A percentile compares a stretch with the other conserved stretches of the same genome.
These are phyloP conservation scores for Callocephalon fimbriatum DNA, from an alignment of 2,113 vertebrate genomes.

Conservation along the genomic window DNA sequence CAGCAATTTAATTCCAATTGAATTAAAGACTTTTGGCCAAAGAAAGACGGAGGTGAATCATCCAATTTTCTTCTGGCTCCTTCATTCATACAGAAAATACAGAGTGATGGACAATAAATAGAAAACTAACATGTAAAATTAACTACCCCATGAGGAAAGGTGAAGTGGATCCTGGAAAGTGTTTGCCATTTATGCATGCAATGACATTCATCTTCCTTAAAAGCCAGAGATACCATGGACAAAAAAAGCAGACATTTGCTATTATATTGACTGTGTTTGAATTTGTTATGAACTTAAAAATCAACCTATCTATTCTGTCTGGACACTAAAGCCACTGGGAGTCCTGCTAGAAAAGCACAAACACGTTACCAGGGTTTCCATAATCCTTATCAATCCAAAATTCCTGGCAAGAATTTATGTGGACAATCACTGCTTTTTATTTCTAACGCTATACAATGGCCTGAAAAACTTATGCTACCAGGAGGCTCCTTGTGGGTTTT, in stretches of 20 bases:
- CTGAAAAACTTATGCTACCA: not conserved
- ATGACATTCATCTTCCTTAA: not conserved
- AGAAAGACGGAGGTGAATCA: conserved; percentile 20
- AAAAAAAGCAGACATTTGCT: not conserved
- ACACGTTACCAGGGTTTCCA: not conserved
- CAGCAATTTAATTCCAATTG: conserved; percentile 52
- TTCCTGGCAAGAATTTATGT: not conserved
- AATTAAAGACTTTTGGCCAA: conserved; percentile 51
- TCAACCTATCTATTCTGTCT: not conserved
- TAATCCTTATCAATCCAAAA: not conserved
- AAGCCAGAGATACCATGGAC: not conserved
- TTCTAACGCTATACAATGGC: not conserved
- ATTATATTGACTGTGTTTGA: not conserved
- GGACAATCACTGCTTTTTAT: not conserved
- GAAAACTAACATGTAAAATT: not conserved
- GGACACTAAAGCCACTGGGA: not conserved
- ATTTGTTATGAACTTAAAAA: not conserved
- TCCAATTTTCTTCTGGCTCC: conserved; percentile 28
- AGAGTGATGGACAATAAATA: not conserved
- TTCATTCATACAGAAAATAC: conserved; percentile 35
- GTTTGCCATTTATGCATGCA: not conserved
- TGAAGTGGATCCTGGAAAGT: not conserved
- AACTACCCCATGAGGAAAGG: not conserved
- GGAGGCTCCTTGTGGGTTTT: not conserved
- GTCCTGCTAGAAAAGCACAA: not conserved